Evolutionary conservation across 2,888 invertebrate genomes (phyloP), one percentile per base, ranked within the genome.

Genomic region (Oeneis ivallda): DNA sequence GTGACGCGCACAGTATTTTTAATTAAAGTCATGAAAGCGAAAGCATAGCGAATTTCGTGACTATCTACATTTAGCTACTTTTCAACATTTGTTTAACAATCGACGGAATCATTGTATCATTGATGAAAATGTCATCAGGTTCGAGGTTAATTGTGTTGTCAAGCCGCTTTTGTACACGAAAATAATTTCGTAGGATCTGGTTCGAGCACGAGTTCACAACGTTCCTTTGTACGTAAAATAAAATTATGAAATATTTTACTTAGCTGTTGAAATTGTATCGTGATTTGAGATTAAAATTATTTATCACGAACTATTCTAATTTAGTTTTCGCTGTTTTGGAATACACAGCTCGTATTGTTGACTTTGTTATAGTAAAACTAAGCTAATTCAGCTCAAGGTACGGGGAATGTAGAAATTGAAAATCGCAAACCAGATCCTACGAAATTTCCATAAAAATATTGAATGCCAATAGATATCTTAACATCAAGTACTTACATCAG

Each of bases 21-120:
- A 70, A 73, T 47, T 59, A 26, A 52, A 39, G 68, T 49, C 34
- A 64, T 72, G 73, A 74, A 74, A 75, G 75, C 72, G 71, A 72
- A 73, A 74, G 75, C 74, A 61, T 69, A 69, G 68, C 65, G 57
- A 67, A 71, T 68, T 70, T 70, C 66, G 70, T 70, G 66, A 68
- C 69, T 74, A 72, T 66, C 66, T 67, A 71, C 41, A 50, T 70
- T 69, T 69, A 70, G 60, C 69, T 71, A 71, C 62, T 53, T 63
- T 64, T 65, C 60, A 67, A 67, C 43, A 67, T 70, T 56, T 68
- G 67, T 62, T 70, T 68, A 74, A 72, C 70, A 70, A 69, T 74
- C 75, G 75, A 75, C 75, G 75, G 74, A 75, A 74, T 73, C 73
- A 61, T 70, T 69, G 69, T 70, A 73, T 71, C 54, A 69, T 66